Evolutionary conservation across 2,113 vertebrate species (phyloP).

Genomic region (Illadopsis cleaveri): DNA sequence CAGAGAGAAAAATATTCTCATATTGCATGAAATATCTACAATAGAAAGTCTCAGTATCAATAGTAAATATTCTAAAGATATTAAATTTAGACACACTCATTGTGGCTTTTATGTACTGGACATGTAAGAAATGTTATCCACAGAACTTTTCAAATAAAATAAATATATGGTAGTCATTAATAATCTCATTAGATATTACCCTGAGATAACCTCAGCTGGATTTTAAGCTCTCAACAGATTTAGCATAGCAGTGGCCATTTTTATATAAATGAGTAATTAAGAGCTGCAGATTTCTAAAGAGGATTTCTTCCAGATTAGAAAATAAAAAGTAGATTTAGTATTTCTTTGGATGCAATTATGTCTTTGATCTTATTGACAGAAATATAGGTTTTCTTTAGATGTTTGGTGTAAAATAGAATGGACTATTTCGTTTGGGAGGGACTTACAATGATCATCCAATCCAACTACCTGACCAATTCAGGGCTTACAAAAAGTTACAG

Average conservation of each 20-base stretch:
- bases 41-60: neutral
- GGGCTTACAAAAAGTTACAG: neutral
- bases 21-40: neutral
- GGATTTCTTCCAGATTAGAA: neutral
- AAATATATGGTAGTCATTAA: neutral
- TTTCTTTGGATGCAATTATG: neutral
- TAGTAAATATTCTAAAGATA: neutral
- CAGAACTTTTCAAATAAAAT: neutral
- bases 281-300: neutral
- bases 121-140: neutral
- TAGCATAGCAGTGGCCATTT: neutral
- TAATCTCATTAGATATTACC: neutral
- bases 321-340: neutral
- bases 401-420: neutral
- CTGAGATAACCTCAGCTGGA: neutral
- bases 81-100: neutral
- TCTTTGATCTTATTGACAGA: neutral
- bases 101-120: neutral
- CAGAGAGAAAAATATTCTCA: neutral
- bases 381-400: neutral
- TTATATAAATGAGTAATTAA: neutral
- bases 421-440: neutral
- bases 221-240: neutral
- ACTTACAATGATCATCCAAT: accelerated
- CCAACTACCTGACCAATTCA: neutral